Evolutionary conservation across 2,113 vertebrate genomes (phyloP), one percentile per base, ranked within the genome.

Genomic region (Gasterosteus aculeatus): DNA sequence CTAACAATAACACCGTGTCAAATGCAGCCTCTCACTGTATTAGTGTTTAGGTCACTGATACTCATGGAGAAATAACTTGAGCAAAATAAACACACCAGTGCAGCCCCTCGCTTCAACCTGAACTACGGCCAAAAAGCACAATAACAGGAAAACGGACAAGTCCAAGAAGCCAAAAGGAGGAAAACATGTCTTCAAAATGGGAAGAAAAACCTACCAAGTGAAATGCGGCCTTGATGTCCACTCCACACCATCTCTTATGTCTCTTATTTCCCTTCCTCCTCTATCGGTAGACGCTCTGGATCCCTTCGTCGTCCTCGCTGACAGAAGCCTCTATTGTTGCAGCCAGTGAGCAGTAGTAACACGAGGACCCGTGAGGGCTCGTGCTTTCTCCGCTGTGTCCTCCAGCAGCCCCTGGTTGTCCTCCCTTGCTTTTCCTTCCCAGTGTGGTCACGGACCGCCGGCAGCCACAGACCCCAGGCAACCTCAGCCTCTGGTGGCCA

Each of bases 321-420:
- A 93, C 90, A 93, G 92, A 91, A 84, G 89, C 78, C 74, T 83
- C 76, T 86, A 69, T 93, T 93, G 93, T 93, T 84, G 72, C 78
- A 29, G 44, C 78, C 59, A 33, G 65, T 70, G 68, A 84, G 74
- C 78, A 54, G 82, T 0, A 80, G 93, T 91, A 92, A 93, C 83
- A 85, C 78, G 82, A 92, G 85, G 86, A 88, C 84, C 81, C 79
- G 62, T 77, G 54, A 81, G 81, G 51, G 64, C 63, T 79, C 75
- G 4, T 68, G 83, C 82, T 84, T 79, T 88, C 88, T 92, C 87
- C 77, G 29, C 86, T 77, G 81, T 84, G 29, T 85, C 82, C 76
- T 80, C 82, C 88, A 69, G 82, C 85, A 87, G 85, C 44, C 39
- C 82, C 69, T 79, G 71, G 91, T 87, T 78, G 84, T 80, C 87